A percentile compares a stretch with the other conserved stretches of the same genome.
These are phyloP conservation scores for Dicycla oo DNA, from an alignment of 2,888 invertebrate species.

Conservation along the genomic window DNA sequence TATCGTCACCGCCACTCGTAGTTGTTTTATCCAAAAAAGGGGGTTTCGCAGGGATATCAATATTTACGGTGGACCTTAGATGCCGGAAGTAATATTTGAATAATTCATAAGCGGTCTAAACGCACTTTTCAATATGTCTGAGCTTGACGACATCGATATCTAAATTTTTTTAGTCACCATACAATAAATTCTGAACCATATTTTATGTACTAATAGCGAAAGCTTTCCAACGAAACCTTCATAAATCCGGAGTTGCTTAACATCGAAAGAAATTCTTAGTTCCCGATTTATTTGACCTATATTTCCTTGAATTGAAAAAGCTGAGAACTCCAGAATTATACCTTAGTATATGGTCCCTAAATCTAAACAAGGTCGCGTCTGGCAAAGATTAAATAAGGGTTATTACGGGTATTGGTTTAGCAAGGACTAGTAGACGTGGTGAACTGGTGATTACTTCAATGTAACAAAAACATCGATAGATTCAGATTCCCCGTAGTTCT, in stretches of 20 bases:
- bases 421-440: background rate
- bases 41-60: constrained; percentile 22
- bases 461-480: background rate
- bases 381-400: constrained; percentile 18
- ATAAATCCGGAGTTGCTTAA: constrained; percentile 17
- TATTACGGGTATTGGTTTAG: constrained; percentile 7
- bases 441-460: background rate
- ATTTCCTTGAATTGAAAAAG: constrained; percentile 27
- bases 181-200: constrained; percentile 26
- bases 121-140: constrained; percentile 15
- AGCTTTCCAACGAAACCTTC: constrained; percentile 24
- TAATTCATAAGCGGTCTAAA: constrained; percentile 46
- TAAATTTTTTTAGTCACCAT: constrained; percentile 7
- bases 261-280: constrained; percentile 4
- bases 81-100: constrained; percentile 39
- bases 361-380: constrained; percentile 19
- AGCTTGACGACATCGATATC: background rate
- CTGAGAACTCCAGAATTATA: constrained; percentile 16
- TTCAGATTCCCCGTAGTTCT: background rate
- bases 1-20: background rate
- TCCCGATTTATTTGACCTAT: constrained; percentile 21
- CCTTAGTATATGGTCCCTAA: constrained; percentile 12
- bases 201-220: constrained; percentile 6
- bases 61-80: constrained; percentile 34
- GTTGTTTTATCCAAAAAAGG: constrained; percentile 19